These are phyloP conservation scores for Aleiodes alternator DNA, from an alignment of 2,888 invertebrate species.

Conservation along the genomic window DNA sequence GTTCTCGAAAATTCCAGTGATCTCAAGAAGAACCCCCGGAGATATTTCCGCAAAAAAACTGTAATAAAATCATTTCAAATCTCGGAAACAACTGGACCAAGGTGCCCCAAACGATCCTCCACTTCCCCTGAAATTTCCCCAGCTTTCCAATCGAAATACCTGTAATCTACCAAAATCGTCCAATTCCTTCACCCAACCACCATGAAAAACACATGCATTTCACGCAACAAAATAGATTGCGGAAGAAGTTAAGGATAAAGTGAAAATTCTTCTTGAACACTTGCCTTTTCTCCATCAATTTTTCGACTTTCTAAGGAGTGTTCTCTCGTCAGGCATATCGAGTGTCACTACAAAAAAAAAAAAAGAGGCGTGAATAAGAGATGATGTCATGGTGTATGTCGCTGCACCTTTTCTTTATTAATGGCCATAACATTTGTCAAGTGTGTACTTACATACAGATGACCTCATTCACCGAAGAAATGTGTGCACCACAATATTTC, in stretches of 20 bases:
- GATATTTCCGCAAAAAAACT: too few relatives aligned
- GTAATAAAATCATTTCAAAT: too few relatives aligned
- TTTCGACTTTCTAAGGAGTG: constrained; percentile 70
- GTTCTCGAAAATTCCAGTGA: too few relatives aligned
- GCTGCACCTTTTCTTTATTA: constrained; percentile 64
- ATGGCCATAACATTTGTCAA: constrained; percentile 45
- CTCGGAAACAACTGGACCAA: too few relatives aligned
- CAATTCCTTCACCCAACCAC: too few relatives aligned
- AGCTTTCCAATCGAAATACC: too few relatives aligned
- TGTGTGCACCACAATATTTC: neutral
- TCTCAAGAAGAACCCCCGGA: too few relatives aligned
- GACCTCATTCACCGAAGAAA: constrained; percentile 54
- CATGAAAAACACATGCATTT: too few relatives aligned
- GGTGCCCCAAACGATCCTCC: too few relatives aligned
- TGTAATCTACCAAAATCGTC: too few relatives aligned
- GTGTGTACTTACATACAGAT: constrained; percentile 54
- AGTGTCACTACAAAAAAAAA: constrained; percentile 50
- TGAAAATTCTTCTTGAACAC: constrained; percentile 47
- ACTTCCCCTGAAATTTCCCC: too few relatives aligned
- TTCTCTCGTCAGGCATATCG: constrained; percentile 52
- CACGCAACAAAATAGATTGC: too few relatives aligned
- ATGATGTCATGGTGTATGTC: constrained; percentile 65
- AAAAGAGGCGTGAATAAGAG: constrained; percentile 63
- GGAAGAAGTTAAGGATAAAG: constrained; percentile 40
- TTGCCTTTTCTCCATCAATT: constrained; percentile 56